Evolutionary conservation across 2,888 invertebrate genomes (phyloP), one percentile per base, ranked within the genome.

Genomic region (Omphaloscelis lunosa): DNA sequence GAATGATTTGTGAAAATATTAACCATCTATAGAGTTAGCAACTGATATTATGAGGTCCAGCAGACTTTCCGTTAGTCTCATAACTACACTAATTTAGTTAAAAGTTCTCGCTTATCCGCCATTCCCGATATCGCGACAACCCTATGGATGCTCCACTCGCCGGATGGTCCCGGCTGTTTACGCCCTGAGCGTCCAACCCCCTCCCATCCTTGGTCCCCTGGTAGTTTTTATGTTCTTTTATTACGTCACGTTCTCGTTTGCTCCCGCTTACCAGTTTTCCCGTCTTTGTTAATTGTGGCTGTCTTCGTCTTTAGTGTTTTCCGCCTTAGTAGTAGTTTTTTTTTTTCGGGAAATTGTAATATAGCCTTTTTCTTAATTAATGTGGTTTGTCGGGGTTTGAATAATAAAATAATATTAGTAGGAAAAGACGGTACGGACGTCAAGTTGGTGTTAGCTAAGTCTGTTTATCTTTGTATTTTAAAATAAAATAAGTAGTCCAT

Each of bases 231-330:
- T 89, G 88, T 87, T 88, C 88, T 87, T 88, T 88, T 88, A 88
- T 88, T 90, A 90, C 89, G 88, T 87, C 87, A 90, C 89, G 89
- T 89, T 86, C 88, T 86, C 88, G 88, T 89, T 89, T 89, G 87
- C 84, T 88, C 87, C 88, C 86, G 83, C 86, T 83, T 86, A 88
- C 88, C 88, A 88, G 88, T 88, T 88, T 85, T 76, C 89, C 86
- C 82, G 90, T 84, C 90, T 86, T 86, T 87, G 89, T 90, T 91
- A 91, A 91, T 91, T 91, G 90, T 88, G 87, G 89, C 88, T 90
- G 88, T 91, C 90, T 89, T 88, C 89, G 86, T 80, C 84, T 86
- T 86, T 89, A 88, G 84, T 89, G 81, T 85, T 87, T 89, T 83
- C 86, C 83, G 83, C 70, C 80, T 83, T 81, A 80, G 76, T 73